These are phyloP conservation scores for Rhamphomyia laevipes DNA, from an alignment of 2,888 invertebrate species.

Conservation along the genomic window DNA sequence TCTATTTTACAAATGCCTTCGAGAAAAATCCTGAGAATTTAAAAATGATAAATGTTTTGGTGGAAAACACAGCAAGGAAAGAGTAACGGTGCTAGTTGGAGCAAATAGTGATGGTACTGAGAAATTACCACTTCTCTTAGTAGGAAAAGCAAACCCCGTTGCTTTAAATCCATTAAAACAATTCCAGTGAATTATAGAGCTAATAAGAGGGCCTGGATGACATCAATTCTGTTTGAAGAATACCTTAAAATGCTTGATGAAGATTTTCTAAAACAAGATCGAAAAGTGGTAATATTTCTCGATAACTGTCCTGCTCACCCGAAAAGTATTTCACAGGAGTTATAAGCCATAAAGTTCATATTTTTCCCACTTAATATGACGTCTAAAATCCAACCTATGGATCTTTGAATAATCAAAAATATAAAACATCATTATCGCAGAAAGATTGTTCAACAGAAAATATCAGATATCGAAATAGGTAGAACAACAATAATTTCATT, in stretches of 20 bases:
- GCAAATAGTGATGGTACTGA: conserved; percentile 19
- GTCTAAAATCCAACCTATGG: not conserved
- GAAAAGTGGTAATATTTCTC: no score
- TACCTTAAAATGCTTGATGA: no score
- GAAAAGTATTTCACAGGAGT: not conserved
- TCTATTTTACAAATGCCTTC: conserved; percentile 6
- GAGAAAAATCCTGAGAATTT: conserved; percentile 5
- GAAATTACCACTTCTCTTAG: conserved; percentile 19
- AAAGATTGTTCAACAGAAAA: no score
- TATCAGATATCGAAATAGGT: no score
- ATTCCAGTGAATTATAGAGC: conserved; percentile 1
- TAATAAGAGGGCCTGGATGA: conserved; percentile 10
- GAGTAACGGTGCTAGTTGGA: conserved; percentile 18
- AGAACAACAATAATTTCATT: no score
- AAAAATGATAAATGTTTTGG: conserved; percentile 17
- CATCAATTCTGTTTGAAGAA: not conserved
- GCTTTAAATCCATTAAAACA: conserved; percentile 14
- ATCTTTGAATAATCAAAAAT: not conserved
- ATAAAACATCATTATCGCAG: not conserved
- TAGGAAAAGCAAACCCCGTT: conserved; percentile 19
- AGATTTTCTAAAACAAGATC: no score
- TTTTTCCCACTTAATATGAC: conserved; percentile 1
- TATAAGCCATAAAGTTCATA: not conserved
- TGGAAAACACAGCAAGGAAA: conserved; percentile 17
- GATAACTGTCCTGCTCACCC: not conserved